Conservation (phyloP, 2,797 vertebrate genomes). For the Aldrovandia affinis region DNA sequence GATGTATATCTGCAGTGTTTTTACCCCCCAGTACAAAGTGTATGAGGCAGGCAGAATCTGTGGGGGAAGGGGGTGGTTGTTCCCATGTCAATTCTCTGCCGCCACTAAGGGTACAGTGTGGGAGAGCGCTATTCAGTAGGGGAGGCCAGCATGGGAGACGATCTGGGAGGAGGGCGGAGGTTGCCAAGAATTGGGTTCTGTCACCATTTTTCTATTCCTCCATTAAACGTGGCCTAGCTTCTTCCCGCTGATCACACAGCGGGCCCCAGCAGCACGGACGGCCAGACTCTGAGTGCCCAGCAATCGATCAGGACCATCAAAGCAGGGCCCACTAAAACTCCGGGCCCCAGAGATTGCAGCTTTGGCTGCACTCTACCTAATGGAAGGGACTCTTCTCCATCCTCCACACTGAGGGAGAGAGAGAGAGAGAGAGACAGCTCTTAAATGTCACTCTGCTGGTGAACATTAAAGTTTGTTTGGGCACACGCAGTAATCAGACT, state of each 20-base stretch:
- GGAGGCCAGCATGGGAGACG: too few species aligned
- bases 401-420: too few species aligned
- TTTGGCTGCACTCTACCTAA: background rate
- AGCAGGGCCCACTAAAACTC: background rate
- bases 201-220: background rate
- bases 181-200: too few species aligned
- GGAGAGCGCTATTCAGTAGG: background rate
- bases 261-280: background rate
- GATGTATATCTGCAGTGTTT: background rate
- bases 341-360: background rate
- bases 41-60: too few species aligned
- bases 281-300: background rate
- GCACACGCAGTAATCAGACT: background rate
- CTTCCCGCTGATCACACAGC: background rate
- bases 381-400: background rate
- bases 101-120: background rate
- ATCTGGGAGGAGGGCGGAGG: background rate
- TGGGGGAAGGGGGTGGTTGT: background rate
- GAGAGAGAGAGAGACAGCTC: too few species aligned
- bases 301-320: constrained; percentile 4
- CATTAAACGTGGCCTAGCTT: background rate
- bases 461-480: background rate
- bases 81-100: background rate
- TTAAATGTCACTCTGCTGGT: background rate
- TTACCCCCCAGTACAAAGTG: too few species aligned